These are phyloP conservation scores for Spizaetus ornatus DNA, from an alignment of 2,113 vertebrate genomes.

Conservation along the genomic window DNA sequence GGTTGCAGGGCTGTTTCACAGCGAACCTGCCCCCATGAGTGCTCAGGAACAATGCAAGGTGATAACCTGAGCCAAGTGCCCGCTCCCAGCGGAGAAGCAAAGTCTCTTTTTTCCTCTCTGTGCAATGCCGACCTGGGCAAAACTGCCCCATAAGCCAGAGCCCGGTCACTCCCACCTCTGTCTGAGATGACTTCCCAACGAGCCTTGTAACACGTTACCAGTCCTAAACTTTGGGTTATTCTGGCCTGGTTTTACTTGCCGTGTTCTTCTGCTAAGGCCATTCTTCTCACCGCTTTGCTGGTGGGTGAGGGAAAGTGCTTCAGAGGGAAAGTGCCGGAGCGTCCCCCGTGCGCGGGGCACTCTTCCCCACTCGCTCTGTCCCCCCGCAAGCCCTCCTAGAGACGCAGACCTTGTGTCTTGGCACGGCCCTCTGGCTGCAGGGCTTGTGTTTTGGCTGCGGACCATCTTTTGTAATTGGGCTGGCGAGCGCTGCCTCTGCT, in stretches of 20 bases:
- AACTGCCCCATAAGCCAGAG: background rate
- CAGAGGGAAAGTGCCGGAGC: background rate
- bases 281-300: background rate
- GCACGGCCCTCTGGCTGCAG: background rate
- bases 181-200: background rate
- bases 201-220: background rate
- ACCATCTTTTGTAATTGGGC: constrained; percentile 50
- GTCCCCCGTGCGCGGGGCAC: accelerated
- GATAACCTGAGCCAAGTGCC: background rate
- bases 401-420: background rate
- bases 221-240: background rate
- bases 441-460: constrained; percentile 5
- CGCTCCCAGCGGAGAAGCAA: background rate
- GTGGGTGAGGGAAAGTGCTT: background rate
- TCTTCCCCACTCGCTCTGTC: background rate
- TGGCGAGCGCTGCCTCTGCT: background rate
- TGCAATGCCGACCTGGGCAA: background rate
- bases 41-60: background rate
- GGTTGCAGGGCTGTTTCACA: background rate
- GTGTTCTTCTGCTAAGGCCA: background rate
- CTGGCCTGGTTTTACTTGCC: background rate
- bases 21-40: background rate
- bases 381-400: background rate
- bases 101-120: background rate
- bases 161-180: background rate